These are phyloP conservation scores for Rhizomys pruinosus DNA, from an alignment of 2,113 vertebrate species.

Conservation along the genomic window DNA sequence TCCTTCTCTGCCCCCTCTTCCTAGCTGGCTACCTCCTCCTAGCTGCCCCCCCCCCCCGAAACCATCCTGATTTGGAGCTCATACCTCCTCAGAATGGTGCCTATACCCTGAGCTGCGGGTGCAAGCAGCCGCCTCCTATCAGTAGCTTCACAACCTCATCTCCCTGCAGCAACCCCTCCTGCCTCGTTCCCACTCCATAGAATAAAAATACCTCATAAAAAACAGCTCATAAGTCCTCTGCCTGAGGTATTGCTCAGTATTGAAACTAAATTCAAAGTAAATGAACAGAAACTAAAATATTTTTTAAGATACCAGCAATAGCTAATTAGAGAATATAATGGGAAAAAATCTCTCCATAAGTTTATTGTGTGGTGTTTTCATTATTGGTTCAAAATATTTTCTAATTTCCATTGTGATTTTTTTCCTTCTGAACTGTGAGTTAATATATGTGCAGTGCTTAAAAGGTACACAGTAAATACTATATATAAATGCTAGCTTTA, in stretches of 20 bases:
- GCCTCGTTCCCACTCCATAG: neutral
- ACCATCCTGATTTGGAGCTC: fast-evolving
- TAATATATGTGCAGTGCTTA: constrained; percentile 26
- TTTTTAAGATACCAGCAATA: constrained; percentile 43
- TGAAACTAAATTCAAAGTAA: constrained; percentile 64
- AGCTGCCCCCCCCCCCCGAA: neutral
- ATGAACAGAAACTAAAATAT: constrained; percentile 60
- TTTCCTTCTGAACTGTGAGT: neutral
- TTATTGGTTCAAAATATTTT: constrained; percentile 56
- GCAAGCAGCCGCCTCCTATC: fast-evolving
- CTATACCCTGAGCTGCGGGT: fast-evolving
- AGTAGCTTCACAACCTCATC: fast-evolving
- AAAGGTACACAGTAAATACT: neutral
- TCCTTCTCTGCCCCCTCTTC: no score
- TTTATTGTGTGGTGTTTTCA: constrained; percentile 61
- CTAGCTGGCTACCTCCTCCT: no score
- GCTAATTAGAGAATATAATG: constrained; percentile 58
- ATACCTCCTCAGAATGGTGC: fast-evolving
- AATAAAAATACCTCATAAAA: constrained; percentile 11
- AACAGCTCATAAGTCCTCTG: neutral
- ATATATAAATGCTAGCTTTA: neutral
- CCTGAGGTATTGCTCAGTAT: constrained; percentile 23
- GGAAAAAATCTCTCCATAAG: neutral
- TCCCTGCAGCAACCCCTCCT: no score
- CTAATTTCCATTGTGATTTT: constrained; percentile 27